Percentiles rank a stretch among this genome's conserved stretches.
Evolutionary conservation across 2,113 vertebrate genomes (phyloP).

Genomic region (Elgaria multicarinata): DNA sequence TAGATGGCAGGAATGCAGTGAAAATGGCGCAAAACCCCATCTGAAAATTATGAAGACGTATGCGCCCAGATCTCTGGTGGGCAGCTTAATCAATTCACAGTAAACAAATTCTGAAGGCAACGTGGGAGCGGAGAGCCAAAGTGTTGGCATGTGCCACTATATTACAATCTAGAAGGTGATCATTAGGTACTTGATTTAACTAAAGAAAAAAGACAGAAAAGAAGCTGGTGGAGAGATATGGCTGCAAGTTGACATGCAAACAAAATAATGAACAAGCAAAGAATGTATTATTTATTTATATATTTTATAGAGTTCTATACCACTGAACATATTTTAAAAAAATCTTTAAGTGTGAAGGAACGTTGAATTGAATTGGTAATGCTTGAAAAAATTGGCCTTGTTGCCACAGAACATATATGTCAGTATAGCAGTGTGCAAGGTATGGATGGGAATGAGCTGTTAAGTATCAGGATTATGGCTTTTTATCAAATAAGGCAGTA

Average conservation of each 20-base stretch:
- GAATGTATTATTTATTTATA: too few species aligned
- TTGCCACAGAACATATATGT: not conserved
- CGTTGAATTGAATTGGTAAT: not conserved
- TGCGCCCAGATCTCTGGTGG: conserved; percentile 27
- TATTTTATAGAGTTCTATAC: too few species aligned
- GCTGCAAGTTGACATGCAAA: not conserved
- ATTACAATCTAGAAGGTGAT: conserved; percentile 50
- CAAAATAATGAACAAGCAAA: conserved; percentile 8
- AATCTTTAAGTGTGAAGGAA: not conserved
- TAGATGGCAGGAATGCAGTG: not conserved
- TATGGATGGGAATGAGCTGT: not conserved
- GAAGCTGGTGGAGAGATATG: conserved; percentile 15
- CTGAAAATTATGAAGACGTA: conserved; percentile 12
- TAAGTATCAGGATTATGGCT: not conserved
- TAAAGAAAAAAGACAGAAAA: conserved; percentile 47
- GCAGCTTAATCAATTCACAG: conserved; percentile 71
- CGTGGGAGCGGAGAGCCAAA: conserved; percentile 44
- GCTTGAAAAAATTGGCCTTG: not conserved
- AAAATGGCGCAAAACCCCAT: conserved; percentile 48
- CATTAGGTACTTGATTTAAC: conserved; percentile 38
- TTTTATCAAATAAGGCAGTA: too few species aligned
- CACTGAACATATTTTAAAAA: too few species aligned
- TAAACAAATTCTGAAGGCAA: conserved; percentile 63
- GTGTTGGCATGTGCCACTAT: conserved; percentile 48
- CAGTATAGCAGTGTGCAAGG: not conserved